Base-by-base conservation (phyloP, 1,140 invertebrate genomes). In the Caenorhabditis briggsae region DNA sequence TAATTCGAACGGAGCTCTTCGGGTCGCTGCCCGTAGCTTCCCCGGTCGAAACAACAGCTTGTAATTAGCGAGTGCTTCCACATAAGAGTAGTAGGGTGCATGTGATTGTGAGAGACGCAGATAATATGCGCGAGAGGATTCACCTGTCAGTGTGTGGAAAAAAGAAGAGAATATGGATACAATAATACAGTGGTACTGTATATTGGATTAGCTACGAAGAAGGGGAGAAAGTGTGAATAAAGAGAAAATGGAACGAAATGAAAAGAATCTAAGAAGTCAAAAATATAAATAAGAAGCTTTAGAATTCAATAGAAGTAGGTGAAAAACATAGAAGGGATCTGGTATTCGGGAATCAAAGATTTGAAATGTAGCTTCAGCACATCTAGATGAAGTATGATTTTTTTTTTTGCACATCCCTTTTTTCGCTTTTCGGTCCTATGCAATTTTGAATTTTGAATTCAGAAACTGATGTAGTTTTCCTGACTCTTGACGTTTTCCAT, bases 1-100 rank as follows among this genome's bases (percentile, higher is more conserved):
- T 25, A 87, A 61, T 83, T 43, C 48, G 92, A 16, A 46, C 74
- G 18, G 92, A 93, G 83, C 86, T 92, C 88, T 87, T 78, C 70
- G 70, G 70, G 70, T 78, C 70, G 70, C 33, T 33, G 46, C n/a
- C 50, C 18, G 70, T 12, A 46, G 70, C 70, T 48, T 50, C 70
- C 46, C 33, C 64, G n/a, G n/a, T 25, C 70, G 46, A 78, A 78
- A 78, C 70, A 78, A 78, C 70, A 78, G 70, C 70, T 78, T 78
- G 70, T 78, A 78, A 78, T 78, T 78, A 78, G 70, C 70, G 70
- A 78, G 70, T 78, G 70, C 70, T 78, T 78, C 46, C 50, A 41
- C 70, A 50, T 23, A 33, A 33, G 33, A 33, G 33, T 33, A 33
- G 3, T 46, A 78, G 46, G 50, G 7, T 53, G 70, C 50, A 33